These are phyloP conservation scores for Alces alces DNA, from an alignment of 2,113 vertebrate species.

Conservation along the genomic window DNA sequence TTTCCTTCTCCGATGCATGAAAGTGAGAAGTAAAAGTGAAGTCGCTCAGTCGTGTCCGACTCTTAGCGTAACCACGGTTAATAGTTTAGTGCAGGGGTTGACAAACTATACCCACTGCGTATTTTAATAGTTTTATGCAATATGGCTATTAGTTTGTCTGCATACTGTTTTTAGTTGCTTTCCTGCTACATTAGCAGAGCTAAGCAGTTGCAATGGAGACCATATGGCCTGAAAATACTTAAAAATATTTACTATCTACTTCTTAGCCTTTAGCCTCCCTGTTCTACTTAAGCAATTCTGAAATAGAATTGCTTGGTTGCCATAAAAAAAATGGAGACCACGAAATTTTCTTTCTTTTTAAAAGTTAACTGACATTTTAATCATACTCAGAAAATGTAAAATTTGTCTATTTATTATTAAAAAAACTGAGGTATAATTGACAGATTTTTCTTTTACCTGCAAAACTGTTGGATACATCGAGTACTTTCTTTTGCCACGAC, in stretches of 20 bases:
- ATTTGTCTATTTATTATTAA: not conserved
- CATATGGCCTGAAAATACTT: not conserved
- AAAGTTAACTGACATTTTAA: slow-evolving; percentile 9
- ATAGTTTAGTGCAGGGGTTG: not conserved
- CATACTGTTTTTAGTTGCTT: not conserved
- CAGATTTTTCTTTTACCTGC: slow-evolving; percentile 85
- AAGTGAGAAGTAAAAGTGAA: no score
- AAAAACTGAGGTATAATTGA: not conserved
- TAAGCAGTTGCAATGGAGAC: not conserved
- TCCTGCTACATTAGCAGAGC: not conserved
- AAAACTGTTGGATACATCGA: slow-evolving; percentile 99
- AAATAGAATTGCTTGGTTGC: not conserved
- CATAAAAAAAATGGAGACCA: not conserved
- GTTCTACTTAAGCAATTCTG: not conserved
- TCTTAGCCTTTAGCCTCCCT: not conserved
- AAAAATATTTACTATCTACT: not conserved
- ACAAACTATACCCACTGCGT: not conserved
- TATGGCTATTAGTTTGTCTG: not conserved
- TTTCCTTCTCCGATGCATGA: no score
- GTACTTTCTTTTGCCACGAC: slow-evolving; percentile 97
- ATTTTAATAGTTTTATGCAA: not conserved
- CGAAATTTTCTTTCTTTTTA: not conserved
- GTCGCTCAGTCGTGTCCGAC: no score
- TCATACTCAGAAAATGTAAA: not conserved
- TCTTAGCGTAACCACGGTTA: not conserved